A percentile compares a stretch with the other conserved stretches of the same genome.
phyloP scores from a whole-genome alignment of 1,140 invertebrate genomes.

The Diorhabda elongata region DNA sequence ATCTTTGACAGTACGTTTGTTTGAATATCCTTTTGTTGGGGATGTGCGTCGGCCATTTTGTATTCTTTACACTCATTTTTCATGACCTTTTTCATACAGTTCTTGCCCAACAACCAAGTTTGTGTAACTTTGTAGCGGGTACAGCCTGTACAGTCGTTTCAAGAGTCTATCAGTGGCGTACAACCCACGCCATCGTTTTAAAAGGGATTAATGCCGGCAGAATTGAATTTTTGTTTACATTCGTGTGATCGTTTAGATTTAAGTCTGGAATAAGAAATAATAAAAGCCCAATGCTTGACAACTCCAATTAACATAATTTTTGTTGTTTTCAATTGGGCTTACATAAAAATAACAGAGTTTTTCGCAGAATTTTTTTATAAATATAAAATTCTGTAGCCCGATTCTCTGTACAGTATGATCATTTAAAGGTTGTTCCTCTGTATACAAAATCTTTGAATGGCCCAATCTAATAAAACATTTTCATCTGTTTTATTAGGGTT shows the following conservation, averaged over 20 bases:
- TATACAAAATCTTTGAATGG: not conserved
- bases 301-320: not conserved
- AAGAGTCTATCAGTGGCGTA: constrained; percentile 11
- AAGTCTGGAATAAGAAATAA: not conserved
- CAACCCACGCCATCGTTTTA: not conserved
- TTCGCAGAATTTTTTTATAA: constrained; percentile 1
- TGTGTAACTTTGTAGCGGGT: constrained; percentile 4
- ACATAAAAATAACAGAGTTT: constrained; percentile 16
- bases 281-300: constrained; percentile 17
- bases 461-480: not conserved
- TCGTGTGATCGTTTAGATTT: not conserved
- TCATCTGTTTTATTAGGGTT: constrained; percentile 4
- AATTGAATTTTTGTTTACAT: not conserved
- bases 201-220: not conserved
- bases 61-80: not conserved
- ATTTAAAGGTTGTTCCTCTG: not conserved
- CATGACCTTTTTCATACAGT: not conserved
- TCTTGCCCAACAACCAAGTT: not conserved
- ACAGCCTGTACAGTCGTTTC: constrained; percentile 15
- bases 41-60: not conserved
- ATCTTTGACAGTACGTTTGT: too few species aligned
- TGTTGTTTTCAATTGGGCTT: constrained; percentile 17
- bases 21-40: too few species aligned
- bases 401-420: constrained; percentile 15
- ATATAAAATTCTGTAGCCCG: constrained; percentile 15